Conservation (phyloP, 2,113 vertebrate species). For the Colistium nudipinnis region DNA sequence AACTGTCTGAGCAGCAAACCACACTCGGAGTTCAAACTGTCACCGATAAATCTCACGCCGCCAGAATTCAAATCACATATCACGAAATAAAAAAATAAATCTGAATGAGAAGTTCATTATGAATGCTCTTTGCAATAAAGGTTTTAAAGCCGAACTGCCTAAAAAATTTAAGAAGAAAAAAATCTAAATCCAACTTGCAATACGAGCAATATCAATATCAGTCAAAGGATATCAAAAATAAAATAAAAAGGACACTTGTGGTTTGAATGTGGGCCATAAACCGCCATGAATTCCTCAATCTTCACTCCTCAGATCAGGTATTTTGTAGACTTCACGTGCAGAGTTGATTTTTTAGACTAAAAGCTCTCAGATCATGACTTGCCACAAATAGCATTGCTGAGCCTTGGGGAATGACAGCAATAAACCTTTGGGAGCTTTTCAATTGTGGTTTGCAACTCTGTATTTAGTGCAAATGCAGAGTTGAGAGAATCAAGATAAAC, state of each 20-base stretch:
- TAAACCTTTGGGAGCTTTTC: not conserved
- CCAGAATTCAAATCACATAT: slow-evolving; percentile 19
- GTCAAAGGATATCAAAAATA: no score
- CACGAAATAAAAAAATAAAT: slow-evolving; percentile 24
- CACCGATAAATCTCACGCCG: slow-evolving; percentile 15
- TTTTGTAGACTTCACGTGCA: no score
- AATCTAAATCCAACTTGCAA: no score
- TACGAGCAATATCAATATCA: no score
- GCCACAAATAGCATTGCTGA: not conserved
- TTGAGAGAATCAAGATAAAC: no score
- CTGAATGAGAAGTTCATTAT: not conserved
- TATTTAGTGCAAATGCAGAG: not conserved
- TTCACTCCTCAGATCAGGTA: no score
- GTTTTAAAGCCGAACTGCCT: not conserved
- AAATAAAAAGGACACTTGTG: no score
- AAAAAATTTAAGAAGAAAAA: no score
- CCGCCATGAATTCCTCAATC: no score
- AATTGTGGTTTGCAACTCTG: not conserved
- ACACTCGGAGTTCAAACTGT: slow-evolving; percentile 45
- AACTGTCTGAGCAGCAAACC: slow-evolving; percentile 61
- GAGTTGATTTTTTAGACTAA: not conserved
- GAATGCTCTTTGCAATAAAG: not conserved
- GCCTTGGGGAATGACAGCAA: not conserved
- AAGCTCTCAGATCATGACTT: not conserved
- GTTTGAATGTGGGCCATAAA: no score